Conservation (phyloP, 2,888 invertebrate species). For the Mechanitis messenoides region DNA sequence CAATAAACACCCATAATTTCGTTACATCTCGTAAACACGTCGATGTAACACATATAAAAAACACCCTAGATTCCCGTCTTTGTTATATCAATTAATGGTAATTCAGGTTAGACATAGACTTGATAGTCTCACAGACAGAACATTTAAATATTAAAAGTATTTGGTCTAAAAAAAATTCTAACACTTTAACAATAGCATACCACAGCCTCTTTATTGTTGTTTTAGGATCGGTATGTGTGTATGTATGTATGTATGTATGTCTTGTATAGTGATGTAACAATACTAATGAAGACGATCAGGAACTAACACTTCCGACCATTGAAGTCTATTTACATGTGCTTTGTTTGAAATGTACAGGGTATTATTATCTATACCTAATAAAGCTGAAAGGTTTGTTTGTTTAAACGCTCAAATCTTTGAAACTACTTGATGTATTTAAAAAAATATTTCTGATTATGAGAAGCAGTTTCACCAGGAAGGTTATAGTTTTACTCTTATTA, state of each 20-base stretch:
- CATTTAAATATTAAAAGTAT: no score
- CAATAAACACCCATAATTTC: not conserved
- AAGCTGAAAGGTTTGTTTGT: no score
- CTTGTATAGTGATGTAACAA: constrained; percentile 2
- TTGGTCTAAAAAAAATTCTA: no score
- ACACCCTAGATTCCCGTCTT: not conserved
- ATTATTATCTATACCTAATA: no score
- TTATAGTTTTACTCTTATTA: no score
- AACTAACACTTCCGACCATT: constrained; percentile 14
- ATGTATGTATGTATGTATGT: not conserved
- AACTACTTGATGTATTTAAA: no score
- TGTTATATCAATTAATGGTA: not conserved
- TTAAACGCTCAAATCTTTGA: no score
- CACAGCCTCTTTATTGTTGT: no score
- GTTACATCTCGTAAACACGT: not conserved
- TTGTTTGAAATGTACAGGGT: not conserved
- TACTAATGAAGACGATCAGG: constrained; percentile 10
- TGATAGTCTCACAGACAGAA: not conserved
- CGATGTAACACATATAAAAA: constrained; percentile 5
- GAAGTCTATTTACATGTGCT: not conserved
- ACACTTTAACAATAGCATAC: no score
- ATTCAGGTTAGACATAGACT: not conserved
- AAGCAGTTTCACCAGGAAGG: no score
- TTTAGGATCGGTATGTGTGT: no score
- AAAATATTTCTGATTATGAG: no score